Base-by-base conservation (phyloP, 2,797 vertebrate genomes). In the Artibeus jamaicensis region DNA sequence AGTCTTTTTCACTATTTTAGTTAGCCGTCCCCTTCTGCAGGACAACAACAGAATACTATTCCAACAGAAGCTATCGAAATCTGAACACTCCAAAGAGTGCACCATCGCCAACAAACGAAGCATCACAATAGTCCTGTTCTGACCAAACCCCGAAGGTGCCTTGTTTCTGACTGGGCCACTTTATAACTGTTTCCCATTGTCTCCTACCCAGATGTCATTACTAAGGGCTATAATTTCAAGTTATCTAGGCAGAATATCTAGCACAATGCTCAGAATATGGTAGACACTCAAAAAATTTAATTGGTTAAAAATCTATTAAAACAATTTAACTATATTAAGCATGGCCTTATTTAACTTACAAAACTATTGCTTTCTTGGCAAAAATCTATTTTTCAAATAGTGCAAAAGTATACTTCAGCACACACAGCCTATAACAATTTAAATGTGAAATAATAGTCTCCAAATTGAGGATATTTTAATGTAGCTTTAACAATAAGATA, bases 391-490 rank as follows among this genome's bases (percentile, higher is more conserved):
- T 91, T 92, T 85, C 91, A 89, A 68, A 46, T 11, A 85, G n/a
- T 78, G 9, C 55, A 82, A 83, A 67, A 90, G 16, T 32, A 48
- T 3, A 82, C 68, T 57, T 88, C 37, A 78, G 44, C n/a, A 50
- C 19, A 84, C n/a, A 50, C 19, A 84, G 26, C 77, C 39, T 78
- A 79, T 22, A 89, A 94, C 16, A 79, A 59, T 53, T 44, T 68
- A 88, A 77, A 70, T 48, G 87, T 34, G 32, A 93, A 88, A 77
- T 46, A 94, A 78, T 1, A 85, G 84, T 78, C 37, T 96, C 50
- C 29, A 92, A 95, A 92, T 65, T 59, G 42, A 81, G 62, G 83
- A 24, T 65, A 93, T 62, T 89, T 96, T 91, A 95, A 70, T 46
- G 19, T 48, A 93, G 29, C 53, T 53, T 84, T 84, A 94, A 93